Conservation (phyloP, 2,113 vertebrate genomes). For the Irena cyanogastra region DNA sequence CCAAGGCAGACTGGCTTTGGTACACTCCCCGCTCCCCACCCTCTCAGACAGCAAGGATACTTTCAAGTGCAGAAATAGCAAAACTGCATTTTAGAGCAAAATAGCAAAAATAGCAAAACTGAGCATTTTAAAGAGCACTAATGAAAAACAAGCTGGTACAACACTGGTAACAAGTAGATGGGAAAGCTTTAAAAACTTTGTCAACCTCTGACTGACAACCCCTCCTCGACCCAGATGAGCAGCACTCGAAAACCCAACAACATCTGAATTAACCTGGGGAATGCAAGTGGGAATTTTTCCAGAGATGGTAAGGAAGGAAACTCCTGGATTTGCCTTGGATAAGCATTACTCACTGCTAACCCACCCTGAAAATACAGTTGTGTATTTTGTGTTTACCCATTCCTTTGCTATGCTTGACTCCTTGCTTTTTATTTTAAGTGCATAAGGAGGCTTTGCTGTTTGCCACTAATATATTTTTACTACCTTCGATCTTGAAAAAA, state of each 20-base stretch:
- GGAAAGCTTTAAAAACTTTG: not conserved
- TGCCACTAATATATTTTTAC: not conserved
- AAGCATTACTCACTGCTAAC: not conserved
- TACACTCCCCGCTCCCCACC: rapidly evolving
- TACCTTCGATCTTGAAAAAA: not conserved
- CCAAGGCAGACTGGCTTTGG: not conserved
- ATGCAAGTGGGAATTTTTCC: not conserved
- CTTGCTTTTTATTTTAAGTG: not conserved
- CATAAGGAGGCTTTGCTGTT: not conserved
- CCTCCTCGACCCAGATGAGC: not conserved
- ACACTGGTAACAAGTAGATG: not conserved
- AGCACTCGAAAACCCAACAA: not conserved
- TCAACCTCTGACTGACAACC: not conserved
- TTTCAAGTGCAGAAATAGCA: not conserved
- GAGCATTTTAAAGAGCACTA: not conserved
- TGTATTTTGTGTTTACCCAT: not conserved
- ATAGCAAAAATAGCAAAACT: rapidly evolving
- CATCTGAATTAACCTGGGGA: not conserved
- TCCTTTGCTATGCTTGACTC: not conserved
- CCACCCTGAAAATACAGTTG: not conserved
- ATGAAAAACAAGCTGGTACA: not conserved
- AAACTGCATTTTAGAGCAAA: not conserved
- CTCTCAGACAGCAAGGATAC: not conserved
- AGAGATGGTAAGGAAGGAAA: not conserved
- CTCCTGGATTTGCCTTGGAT: rapidly evolving